phyloP scores from a whole-genome alignment of 2,888 invertebrate species.

The Acanthosoma haemorrhoidale region DNA sequence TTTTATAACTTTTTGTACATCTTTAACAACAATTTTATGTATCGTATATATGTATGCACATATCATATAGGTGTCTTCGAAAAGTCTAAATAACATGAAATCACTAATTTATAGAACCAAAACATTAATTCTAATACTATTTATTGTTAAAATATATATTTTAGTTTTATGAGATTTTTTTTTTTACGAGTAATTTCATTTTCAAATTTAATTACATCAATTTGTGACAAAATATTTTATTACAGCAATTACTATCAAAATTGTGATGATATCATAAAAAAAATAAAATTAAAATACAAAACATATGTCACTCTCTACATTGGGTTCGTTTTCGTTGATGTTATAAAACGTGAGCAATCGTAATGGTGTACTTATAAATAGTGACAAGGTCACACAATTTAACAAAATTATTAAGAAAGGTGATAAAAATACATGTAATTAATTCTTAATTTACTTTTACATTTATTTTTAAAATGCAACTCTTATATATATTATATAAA shows the following conservation, averaged over 20 bases:
- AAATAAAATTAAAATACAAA: constrained; percentile 5
- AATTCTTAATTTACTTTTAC: neutral
- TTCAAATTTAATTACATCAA: too few species aligned
- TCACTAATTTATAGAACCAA: neutral
- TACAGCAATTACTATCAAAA: too few species aligned
- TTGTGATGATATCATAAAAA: too few species aligned
- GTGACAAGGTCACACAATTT: constrained; percentile 20
- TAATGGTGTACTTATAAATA: constrained; percentile 16
- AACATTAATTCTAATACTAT: neutral
- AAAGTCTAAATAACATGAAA: neutral
- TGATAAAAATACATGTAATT: constrained; percentile 26
- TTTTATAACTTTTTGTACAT: neutral
- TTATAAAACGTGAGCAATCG: constrained; percentile 27
- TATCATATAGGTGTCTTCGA: constrained; percentile 14
- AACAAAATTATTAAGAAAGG: constrained; percentile 22
- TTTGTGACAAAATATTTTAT: too few species aligned
- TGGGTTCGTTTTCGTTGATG: constrained; percentile 25
- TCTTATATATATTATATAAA: constrained; percentile 8
- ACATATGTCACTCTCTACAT: constrained; percentile 22
- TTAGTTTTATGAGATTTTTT: neutral
- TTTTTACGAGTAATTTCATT: too few species aligned
- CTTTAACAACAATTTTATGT: neutral
- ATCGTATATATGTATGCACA: neutral
- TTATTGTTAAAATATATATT: constrained; percentile 5
- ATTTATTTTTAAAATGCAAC: constrained; percentile 10